A percentile compares a stretch with the other conserved stretches of the same genome.
Conservation (phyloP, 64 coral and sea anemone species). For the Porites australiensis region DNA sequence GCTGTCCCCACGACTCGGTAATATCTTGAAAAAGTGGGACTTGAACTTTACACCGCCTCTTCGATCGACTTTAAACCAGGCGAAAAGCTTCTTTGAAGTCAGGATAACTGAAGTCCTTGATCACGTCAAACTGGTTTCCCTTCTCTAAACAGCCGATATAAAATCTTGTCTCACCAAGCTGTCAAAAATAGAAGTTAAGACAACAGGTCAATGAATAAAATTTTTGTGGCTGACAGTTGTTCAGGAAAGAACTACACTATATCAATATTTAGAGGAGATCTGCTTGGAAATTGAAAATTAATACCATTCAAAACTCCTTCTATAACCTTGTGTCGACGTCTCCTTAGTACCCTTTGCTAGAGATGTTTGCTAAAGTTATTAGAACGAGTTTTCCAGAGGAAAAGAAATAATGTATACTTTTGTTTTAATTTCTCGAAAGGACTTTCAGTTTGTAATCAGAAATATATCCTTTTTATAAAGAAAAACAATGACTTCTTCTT, state of each 20-base stretch:
- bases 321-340: not conserved
- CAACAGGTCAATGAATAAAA: constrained; percentile 13
- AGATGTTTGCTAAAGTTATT: too few relatives aligned
- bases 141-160: not conserved
- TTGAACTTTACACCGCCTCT: not conserved
- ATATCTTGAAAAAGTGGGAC: not conserved
- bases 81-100: not conserved
- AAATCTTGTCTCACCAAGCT: constrained; percentile 9
- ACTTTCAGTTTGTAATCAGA: not conserved
- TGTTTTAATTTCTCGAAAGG: not conserved
- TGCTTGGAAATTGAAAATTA: constrained; percentile 9
- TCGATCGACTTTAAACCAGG: not conserved
- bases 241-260: constrained; percentile 18
- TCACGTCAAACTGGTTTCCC: not conserved
- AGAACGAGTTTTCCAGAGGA: too few relatives aligned
- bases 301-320: not conserved
- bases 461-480: not conserved
- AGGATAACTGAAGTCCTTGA: not conserved
- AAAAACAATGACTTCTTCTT: not conserved
- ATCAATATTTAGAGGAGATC: constrained; percentile 38
- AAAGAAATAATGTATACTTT: not conserved
- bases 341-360: not conserved
- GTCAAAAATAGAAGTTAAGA: constrained; percentile 22
- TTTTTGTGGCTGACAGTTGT: constrained; percentile 16
- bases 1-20: not conserved